Percentiles rank a stretch among this genome's conserved stretches.
Conservation (phyloP, 2,113 vertebrate genomes). For the Gnathonemus longibarbis region DNA sequence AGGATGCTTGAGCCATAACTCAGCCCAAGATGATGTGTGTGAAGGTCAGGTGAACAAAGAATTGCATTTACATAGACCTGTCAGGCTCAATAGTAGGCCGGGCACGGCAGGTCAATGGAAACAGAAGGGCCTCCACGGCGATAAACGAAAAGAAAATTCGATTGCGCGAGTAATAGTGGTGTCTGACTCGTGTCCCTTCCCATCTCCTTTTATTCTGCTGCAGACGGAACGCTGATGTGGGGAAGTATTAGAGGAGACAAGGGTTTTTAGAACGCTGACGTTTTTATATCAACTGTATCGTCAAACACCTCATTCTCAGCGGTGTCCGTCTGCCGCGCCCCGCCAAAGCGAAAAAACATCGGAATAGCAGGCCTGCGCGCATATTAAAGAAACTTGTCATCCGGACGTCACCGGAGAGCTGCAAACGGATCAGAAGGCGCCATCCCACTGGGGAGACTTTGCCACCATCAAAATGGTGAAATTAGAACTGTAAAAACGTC, state of each 20-base stretch:
- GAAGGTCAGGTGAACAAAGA: constrained; percentile 3
- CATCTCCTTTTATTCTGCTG: background rate
- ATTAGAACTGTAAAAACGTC: constrained; percentile 99
- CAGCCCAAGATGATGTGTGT: background rate
- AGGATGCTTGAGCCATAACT: background rate
- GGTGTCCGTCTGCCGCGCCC: constrained; percentile 10
- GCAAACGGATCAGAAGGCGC: constrained; percentile 76
- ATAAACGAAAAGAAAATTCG: constrained; percentile 9
- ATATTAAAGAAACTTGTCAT: constrained; percentile 98
- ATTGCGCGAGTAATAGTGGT: constrained; percentile 2
- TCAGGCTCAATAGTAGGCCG: background rate
- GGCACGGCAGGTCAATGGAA: background rate
- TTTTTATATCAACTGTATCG: constrained; percentile 10
- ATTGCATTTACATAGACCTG: constrained; percentile 16
- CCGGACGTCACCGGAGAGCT: constrained; percentile 81
- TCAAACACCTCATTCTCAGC: constrained; percentile 15
- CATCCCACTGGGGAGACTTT: constrained; percentile 85
- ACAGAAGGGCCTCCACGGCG: background rate
- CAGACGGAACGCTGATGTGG: background rate
- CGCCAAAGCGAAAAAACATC: constrained; percentile 52
- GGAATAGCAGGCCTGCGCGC: constrained; percentile 74
- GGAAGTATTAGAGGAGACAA: background rate
- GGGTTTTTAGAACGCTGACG: constrained; percentile 1
- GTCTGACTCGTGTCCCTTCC: constrained; percentile 5
- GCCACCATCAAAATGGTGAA: constrained; percentile 96